Conservation (phyloP, 2,113 vertebrate species). For the Dascyllus trimaculatus region DNA sequence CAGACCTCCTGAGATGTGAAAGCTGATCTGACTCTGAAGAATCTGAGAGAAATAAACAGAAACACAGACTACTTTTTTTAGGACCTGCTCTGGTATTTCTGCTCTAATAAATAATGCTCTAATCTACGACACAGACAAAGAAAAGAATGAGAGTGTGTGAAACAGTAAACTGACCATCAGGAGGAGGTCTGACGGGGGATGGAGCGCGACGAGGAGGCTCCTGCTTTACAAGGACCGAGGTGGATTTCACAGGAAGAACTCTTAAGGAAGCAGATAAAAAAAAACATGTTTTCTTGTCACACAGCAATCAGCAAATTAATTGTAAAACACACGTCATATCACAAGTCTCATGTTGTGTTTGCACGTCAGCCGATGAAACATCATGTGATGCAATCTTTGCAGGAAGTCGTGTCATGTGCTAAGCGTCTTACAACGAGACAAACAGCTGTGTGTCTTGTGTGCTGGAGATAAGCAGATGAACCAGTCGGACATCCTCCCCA, state of each 20-base stretch:
- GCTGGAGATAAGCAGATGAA: constrained; percentile 19
- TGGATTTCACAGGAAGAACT: constrained; percentile 55
- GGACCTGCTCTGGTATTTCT: not conserved
- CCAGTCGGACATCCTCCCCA: constrained; percentile 23
- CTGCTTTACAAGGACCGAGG: constrained; percentile 46
- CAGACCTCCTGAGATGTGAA: constrained; percentile 78
- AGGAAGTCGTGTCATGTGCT: constrained; percentile 36
- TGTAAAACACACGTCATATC: not conserved
- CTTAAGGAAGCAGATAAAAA: constrained; percentile 53
- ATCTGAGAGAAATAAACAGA: constrained; percentile 62
- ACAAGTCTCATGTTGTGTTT: not conserved
- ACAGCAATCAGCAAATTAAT: not conserved
- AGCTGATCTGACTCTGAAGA: constrained; percentile 78
- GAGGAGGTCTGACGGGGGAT: constrained; percentile 57
- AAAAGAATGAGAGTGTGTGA: not conserved
- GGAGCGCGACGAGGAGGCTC: constrained; percentile 47
- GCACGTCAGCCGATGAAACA: not conserved
- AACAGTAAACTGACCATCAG: constrained; percentile 69
- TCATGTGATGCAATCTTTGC: constrained; percentile 4
- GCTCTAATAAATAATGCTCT: not conserved
- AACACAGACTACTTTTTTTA: constrained; percentile 6
- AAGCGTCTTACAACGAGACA: not conserved
- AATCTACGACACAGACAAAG: not conserved
- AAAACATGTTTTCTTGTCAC: not conserved
- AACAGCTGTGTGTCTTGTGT: constrained; percentile 4